Evolutionary conservation across 2,113 vertebrate species (phyloP), one percentile per base, ranked within the genome.

Genomic region (Aptenodytes forsteri): DNA sequence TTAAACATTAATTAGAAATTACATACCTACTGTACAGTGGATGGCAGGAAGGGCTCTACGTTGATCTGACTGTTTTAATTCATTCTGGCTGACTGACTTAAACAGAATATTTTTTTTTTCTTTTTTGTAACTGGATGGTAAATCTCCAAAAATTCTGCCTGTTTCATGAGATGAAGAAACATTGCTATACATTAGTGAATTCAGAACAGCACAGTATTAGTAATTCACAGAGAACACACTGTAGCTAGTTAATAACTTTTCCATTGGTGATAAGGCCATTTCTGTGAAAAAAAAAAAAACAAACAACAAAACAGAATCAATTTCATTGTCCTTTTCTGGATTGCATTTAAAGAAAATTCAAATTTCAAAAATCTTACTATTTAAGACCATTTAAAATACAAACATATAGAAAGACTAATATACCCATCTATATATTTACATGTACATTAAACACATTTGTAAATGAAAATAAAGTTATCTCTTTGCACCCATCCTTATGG

Each of bases 1-100:
- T 98, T 94, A 98, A 97, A 96, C 59, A 97, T 97, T 97, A 96
- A 98, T 97, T 97, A 94, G 94, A 97, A 96, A 97, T 94, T 70
- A 62, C 76, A 89, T 87, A 92, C 65, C 93, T 96, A 69, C 40
- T 47, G 69, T 87, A 94, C 10, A 91, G 44, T 82, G 75, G 73
- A 73, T 96, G 47, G 76, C 65, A 97, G 61, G 91, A 96, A 97
- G 83, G 54, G 27, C 29, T 96, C 87, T 52, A 44, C 5, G 1
- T 97, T 95, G 91, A 96, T 93, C 54, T 87, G 76, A 77, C 38
- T 77, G 34, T 77, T 96, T 97, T 90, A 97, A 97, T 97, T 97
- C 52, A 85, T 83, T 97, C 79, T 91, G 75, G 83, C 32, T 97
- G 78, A 95, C 71, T 98, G 95, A 93, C 97, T 97, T 94, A 86